phyloP scores from a whole-genome alignment of 2,113 vertebrate genomes.

The human (Homo sapiens) region GRCh38 chr11:78923001-78923500 shows the following conservation, averaged over 20 bases:
- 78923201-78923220: not conserved
- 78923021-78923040: not conserved
- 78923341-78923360: not conserved
- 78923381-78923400: not conserved
- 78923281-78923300: not conserved
- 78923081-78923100: not conserved
- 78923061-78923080: not conserved
- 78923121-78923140: not conserved
- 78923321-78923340: not conserved
- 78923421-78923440: not conserved
- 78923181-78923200: accelerated
- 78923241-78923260: not conserved
- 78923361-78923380: not conserved
- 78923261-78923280: not conserved
- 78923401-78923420: not conserved
- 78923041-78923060: not conserved
- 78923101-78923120: not conserved
- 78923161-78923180: not conserved
- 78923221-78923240: not conserved
- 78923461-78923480: not conserved
- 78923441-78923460: not conserved
- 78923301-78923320: not conserved
- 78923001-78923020: not conserved
- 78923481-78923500: not conserved
- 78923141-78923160: not conserved